Percentiles rank a stretch among this genome's conserved stretches.
Evolutionary conservation across 2,797 vertebrate genomes (phyloP).

Genomic region (Rhynchotus rufescens): DNA sequence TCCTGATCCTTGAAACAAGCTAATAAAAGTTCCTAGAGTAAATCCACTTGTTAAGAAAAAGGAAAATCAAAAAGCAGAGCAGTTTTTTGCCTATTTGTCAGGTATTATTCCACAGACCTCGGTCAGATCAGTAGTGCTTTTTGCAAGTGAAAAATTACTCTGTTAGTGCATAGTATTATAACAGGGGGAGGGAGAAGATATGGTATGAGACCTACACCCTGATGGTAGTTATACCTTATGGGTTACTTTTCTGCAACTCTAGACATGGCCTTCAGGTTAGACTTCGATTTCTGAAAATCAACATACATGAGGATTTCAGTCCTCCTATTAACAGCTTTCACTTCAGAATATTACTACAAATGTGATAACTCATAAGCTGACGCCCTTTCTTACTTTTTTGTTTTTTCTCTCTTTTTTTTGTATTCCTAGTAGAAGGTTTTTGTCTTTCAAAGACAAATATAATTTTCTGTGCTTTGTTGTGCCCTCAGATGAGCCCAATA

Average conservation of each 20-base stretch:
- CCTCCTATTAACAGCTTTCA: not conserved
- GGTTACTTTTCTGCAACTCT: not conserved
- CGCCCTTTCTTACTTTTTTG: not conserved
- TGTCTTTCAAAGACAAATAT: not conserved
- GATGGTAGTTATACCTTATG: fast-evolving
- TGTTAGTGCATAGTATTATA: not conserved
- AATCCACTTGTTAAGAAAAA: not conserved
- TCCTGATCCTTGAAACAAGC: not conserved
- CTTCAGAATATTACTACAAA: not conserved
- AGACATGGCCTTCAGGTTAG: not conserved
- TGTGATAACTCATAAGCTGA: not conserved
- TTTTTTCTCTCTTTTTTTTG: not conserved
- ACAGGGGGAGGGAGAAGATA: not conserved
- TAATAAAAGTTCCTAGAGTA: not conserved
- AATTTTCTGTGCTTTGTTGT: fast-evolving
- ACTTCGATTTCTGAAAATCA: not conserved
- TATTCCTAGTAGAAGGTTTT: not conserved
- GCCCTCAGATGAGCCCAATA: not conserved
- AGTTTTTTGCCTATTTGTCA: not conserved
- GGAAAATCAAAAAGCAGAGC: not conserved
- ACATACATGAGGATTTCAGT: not conserved
- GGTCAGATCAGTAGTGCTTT: not conserved
- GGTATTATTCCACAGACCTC: not conserved
- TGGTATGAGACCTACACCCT: not conserved
- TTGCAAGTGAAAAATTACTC: not conserved